These are phyloP conservation scores for Strigamia maritima DNA, from an alignment of 2,888 invertebrate species.

Conservation along the genomic window DNA sequence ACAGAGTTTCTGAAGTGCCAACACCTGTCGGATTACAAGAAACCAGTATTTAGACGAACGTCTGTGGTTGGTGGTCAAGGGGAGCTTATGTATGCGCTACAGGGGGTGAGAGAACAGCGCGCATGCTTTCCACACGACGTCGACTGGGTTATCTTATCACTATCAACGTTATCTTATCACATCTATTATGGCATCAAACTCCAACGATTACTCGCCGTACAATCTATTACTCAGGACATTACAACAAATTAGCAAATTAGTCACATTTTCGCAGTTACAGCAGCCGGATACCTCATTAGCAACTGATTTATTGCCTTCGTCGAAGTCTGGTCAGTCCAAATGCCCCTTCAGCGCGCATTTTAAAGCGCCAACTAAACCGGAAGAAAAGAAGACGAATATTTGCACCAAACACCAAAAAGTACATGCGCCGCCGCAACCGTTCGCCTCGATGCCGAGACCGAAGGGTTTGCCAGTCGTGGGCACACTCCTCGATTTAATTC, in stretches of 20 bases:
- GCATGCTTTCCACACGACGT: background rate
- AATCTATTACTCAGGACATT: background rate
- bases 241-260: background rate
- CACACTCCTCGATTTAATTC: conserved; percentile 55
- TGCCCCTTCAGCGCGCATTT: background rate
- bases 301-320: background rate
- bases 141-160: too few species aligned
- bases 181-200: background rate
- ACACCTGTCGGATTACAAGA: background rate
- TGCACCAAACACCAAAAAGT: too few species aligned
- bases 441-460: conserved; percentile 53
- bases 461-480: conserved; percentile 56
- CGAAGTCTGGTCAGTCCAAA: background rate
- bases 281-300: background rate
- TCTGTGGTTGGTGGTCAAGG: background rate
- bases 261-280: background rate
- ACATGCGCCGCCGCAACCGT: conserved; percentile 39
- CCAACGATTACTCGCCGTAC: background rate
- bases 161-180: too few species aligned
- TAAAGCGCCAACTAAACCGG: background rate
- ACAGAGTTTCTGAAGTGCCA: background rate
- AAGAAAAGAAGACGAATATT: background rate
- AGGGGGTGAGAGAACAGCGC: background rate
- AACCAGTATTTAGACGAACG: background rate
- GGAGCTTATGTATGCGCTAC: background rate